Conservation (phyloP, 1,140 invertebrate species). For the Hyphantria cunea region DNA sequence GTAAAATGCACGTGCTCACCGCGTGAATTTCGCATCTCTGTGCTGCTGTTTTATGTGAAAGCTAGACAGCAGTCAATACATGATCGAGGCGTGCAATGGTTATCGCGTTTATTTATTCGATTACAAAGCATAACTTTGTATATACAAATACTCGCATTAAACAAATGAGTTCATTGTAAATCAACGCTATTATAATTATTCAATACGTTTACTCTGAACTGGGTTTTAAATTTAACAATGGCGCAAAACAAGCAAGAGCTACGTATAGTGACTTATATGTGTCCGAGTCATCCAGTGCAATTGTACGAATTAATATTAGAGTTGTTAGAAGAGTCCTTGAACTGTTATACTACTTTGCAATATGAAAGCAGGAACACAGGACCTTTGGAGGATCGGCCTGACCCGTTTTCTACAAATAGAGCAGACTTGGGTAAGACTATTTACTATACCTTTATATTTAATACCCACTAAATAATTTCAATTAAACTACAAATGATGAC, state of each 20-base stretch:
- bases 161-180: slow-evolving; percentile 24
- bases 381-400: slow-evolving; percentile 73
- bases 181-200: background rate
- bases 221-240: slow-evolving; percentile 9
- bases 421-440: slow-evolving; percentile 84
- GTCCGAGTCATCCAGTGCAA: slow-evolving; percentile 84
- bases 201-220: slow-evolving; percentile 2
- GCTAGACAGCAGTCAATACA: slow-evolving; percentile 25
- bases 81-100: slow-evolving; percentile 33
- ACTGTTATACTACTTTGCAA: slow-evolving; percentile 79
- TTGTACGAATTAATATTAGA: slow-evolving; percentile 83
- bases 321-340: slow-evolving; percentile 81
- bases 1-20: slow-evolving; percentile 19
- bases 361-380: slow-evolving; percentile 83
- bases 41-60: slow-evolving; percentile 24
- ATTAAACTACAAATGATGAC: too few relatives aligned
- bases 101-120: slow-evolving; percentile 29
- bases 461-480: too few relatives aligned
- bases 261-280: slow-evolving; percentile 83
- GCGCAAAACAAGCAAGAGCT: slow-evolving; percentile 58
- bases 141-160: slow-evolving; percentile 11
- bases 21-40: slow-evolving; percentile 21
- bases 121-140: slow-evolving; percentile 19
- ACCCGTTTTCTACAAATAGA: slow-evolving; percentile 82
- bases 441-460: too few relatives aligned